Percentiles rank a stretch among this genome's conserved stretches.
Evolutionary conservation across 2,113 vertebrate genomes (phyloP).

Genomic region (Otocyon megalotis): DNA sequence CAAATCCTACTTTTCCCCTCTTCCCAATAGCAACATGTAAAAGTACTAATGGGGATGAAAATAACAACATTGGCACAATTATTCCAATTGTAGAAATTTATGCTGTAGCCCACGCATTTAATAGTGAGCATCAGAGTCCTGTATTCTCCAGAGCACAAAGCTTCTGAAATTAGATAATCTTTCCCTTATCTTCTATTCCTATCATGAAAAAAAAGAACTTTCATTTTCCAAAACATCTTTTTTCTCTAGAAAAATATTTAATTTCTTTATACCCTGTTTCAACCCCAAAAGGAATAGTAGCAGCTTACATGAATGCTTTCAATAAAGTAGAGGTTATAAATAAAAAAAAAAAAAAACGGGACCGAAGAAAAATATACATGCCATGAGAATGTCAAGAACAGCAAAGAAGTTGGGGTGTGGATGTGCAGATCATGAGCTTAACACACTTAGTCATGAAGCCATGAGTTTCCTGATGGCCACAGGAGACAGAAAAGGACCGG

Average conservation of each 20-base stretch:
- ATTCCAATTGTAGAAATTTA: not conserved
- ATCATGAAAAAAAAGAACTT: conserved; percentile 19
- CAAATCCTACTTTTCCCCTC: not conserved
- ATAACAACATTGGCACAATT: not conserved
- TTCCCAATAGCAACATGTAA: not conserved
- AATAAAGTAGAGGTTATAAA: not conserved
- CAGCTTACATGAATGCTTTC: conserved; percentile 28
- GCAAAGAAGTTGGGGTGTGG: not conserved
- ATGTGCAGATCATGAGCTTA: not conserved
- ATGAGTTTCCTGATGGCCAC: not conserved
- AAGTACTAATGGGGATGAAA: not conserved
- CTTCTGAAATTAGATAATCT: not conserved
- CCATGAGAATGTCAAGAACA: not conserved
- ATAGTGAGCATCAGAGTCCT: not conserved
- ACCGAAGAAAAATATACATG: not conserved
- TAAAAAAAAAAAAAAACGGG: conserved; percentile 21
- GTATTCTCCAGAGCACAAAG: not conserved
- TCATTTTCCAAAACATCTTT: conserved; percentile 12
- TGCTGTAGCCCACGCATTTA: not conserved
- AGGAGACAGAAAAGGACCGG: not conserved
- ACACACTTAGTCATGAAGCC: not conserved
- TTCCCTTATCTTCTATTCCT: not conserved
- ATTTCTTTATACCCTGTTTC: not conserved
- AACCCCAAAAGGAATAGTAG: conserved; percentile 17
- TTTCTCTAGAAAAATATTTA: conserved; percentile 1